A percentile compares a stretch with the other conserved stretches of the same genome.
These are phyloP conservation scores for Drosophila neonasuta DNA, from an alignment of 2,888 invertebrate genomes.

Conservation along the genomic window DNA sequence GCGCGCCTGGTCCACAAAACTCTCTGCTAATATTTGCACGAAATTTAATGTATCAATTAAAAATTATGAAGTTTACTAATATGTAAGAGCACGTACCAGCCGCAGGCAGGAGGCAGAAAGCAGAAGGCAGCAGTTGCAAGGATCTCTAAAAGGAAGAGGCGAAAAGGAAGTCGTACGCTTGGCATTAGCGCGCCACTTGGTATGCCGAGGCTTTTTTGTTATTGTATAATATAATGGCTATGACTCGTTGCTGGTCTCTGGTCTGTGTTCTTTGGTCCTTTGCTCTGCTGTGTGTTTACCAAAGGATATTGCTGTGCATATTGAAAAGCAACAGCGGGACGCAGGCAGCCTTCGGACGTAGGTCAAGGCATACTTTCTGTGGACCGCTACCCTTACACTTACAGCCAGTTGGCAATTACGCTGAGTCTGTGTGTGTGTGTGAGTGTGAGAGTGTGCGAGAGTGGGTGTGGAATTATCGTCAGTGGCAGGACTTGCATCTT, in stretches of 20 bases:
- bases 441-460: slow-evolving; percentile 39
- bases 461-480: slow-evolving; percentile 74
- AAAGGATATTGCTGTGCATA: slow-evolving; percentile 78
- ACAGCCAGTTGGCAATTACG: slow-evolving; percentile 59
- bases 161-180: slow-evolving; percentile 9
- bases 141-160: neutral
- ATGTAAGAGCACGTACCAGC: slow-evolving; percentile 80
- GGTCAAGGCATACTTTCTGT: slow-evolving; percentile 72
- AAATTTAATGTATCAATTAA: slow-evolving; percentile 83
- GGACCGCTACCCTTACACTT: slow-evolving; percentile 31
- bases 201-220: slow-evolving; percentile 67
- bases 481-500: slow-evolving; percentile 78
- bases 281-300: slow-evolving; percentile 58
- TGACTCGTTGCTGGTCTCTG: slow-evolving; percentile 2
- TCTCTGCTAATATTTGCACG: slow-evolving; percentile 73
- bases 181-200: slow-evolving; percentile 71
- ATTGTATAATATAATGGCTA: slow-evolving; percentile 73
- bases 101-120: slow-evolving; percentile 8
- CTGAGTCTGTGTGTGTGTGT: slow-evolving; percentile 26
- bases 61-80: slow-evolving; percentile 82
- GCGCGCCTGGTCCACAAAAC: slow-evolving; percentile 17
- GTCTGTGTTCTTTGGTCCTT: neutral
- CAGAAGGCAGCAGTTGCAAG: slow-evolving; percentile 2
- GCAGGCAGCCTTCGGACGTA: slow-evolving; percentile 38
- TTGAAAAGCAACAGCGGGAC: slow-evolving; percentile 73